Base-by-base conservation (phyloP, 2,113 vertebrate species). In the Cyphomyrus plagiostoma region DNA sequence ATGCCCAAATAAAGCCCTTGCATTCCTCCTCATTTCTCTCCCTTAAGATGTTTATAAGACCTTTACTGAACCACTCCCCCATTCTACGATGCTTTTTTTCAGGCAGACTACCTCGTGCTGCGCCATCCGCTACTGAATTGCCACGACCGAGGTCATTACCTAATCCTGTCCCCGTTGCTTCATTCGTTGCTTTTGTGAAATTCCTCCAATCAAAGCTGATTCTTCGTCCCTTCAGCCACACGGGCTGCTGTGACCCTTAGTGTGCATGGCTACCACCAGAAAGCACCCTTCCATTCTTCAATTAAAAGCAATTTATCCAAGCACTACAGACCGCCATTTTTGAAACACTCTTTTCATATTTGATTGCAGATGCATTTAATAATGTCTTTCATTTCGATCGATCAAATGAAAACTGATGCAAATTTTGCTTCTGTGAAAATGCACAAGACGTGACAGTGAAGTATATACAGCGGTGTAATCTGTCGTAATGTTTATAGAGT, bases 1-100 rank as follows among this genome's bases (percentile, higher is more conserved):
- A 95, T 97, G 96, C 95, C 96, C 96, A 96, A 96, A 97, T 97
- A 97, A 97, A 97, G 96, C 88, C 92, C 94, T 94, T 86, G 48
- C 94, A 96, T 95, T 96, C 95, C 94, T 94, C 82, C 88, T 77
- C 92, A 92, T 91, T 93, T 94, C 94, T 93, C 89, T 92, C 89
- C 89, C 89, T 90, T 92, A 91, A 85, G 89, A 89, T 89, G 89
- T 89, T 89, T 89, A 89, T 53, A 85, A 17, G 53, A 89, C 39
- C 89, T 89, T 58, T 30, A 42, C 80, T 26, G 39, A 49, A 66
- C 52, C 92, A 13, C 85, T 26, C 86, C 86, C 8, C 62, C 53
- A 35, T 46, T 42, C 49, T 39, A 39, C 5, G 0, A 35, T 84
- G 53, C 52, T 77, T 66, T 23, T 66, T 70, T 70, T 70, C 82